Conservation (phyloP, 2,797 vertebrate species). For the Chaenodraco wilsoni region DNA sequence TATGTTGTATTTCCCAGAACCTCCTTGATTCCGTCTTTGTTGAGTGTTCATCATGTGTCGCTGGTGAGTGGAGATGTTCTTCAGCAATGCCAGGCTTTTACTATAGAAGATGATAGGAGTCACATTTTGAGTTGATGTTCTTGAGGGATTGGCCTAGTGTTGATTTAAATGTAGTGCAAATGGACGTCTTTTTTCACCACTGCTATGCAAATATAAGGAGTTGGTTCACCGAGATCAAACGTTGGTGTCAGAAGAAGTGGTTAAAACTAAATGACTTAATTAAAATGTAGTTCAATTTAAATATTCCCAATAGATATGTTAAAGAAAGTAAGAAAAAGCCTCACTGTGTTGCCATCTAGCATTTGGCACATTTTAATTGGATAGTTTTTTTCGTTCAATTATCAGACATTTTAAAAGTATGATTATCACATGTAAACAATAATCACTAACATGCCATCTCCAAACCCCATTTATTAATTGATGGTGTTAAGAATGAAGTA, state of each 20-base stretch:
- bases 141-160: background rate
- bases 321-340: background rate
- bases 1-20: slow-evolving; percentile 71
- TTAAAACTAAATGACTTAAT: background rate
- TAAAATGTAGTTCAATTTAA: background rate
- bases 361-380: background rate
- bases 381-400: background rate
- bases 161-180: background rate
- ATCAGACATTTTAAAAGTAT: background rate
- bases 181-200: background rate
- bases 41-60: slow-evolving; percentile 35
- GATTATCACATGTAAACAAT: slow-evolving; percentile 1
- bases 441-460: background rate
- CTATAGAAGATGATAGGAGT: slow-evolving; percentile 2
- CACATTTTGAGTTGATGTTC: background rate
- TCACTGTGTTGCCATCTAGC: background rate
- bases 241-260: background rate
- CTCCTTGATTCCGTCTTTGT: slow-evolving; percentile 49
- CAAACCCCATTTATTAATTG: background rate
- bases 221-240: background rate
- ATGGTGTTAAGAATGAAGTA: background rate
- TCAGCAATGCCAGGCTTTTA: slow-evolving; percentile 12
- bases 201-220: background rate
- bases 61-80: slow-evolving; percentile 30
- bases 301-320: background rate